A percentile compares a stretch with the other conserved stretches of the same genome.
Conservation (phyloP, 2,888 invertebrate genomes). For the Drosophila meridionalis region DNA sequence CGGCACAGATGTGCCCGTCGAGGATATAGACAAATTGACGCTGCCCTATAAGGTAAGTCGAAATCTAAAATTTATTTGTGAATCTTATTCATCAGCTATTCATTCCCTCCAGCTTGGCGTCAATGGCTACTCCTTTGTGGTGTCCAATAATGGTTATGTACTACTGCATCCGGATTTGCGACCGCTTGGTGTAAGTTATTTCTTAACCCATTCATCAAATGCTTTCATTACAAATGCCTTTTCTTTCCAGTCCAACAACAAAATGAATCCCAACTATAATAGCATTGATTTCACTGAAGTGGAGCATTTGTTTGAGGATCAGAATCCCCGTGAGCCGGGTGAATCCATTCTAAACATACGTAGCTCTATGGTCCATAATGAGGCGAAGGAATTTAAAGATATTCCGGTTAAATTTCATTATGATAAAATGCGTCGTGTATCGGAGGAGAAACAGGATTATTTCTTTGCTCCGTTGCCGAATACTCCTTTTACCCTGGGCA, state of each 20-base stretch:
- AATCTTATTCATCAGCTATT: background rate
- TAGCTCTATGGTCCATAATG: constrained; percentile 89
- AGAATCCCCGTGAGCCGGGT: constrained; percentile 88
- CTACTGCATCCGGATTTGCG: constrained; percentile 97
- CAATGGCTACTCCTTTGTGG: constrained; percentile 97
- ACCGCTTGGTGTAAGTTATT: constrained; percentile 90
- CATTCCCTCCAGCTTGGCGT: constrained; percentile 91
- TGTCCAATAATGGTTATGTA: constrained; percentile 98
- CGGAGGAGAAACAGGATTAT: constrained; percentile 92
- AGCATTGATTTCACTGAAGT: constrained; percentile 98
- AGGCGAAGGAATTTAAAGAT: constrained; percentile 88
- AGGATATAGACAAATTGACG: constrained; percentile 95
- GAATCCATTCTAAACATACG: constrained; percentile 87
- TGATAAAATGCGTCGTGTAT: constrained; percentile 93
- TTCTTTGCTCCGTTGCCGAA: constrained; percentile 92
- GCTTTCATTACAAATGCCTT: background rate
- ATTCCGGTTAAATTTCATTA: constrained; percentile 93
- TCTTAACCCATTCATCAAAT: accelerated
- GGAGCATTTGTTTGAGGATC: constrained; percentile 91
- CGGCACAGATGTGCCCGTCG: constrained; percentile 93
- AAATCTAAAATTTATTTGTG: background rate
- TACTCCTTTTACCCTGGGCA: constrained; percentile 94
- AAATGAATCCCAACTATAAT: constrained; percentile 95
- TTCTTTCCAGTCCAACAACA: constrained; percentile 66
- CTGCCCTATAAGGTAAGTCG: constrained; percentile 93